These are phyloP conservation scores for Nebria brevicollis DNA, from an alignment of 2,888 invertebrate genomes.

Conservation along the genomic window DNA sequence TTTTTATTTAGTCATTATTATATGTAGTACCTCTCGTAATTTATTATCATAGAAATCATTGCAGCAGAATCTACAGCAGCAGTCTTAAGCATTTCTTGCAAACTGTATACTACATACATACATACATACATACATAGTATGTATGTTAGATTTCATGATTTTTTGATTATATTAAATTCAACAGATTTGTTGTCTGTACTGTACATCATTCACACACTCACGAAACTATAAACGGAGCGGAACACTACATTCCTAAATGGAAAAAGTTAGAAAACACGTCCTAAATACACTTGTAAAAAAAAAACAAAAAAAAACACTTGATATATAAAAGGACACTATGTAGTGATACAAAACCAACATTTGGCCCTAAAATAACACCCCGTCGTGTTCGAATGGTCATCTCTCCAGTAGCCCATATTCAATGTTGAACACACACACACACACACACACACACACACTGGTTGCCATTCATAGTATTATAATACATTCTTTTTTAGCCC, in stretches of 20 bases:
- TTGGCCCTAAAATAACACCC: constrained; percentile 38
- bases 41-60: too few species aligned
- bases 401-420: constrained; percentile 8
- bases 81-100: too few species aligned
- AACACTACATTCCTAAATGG: neutral
- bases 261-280: neutral
- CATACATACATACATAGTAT: neutral
- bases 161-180: too few species aligned
- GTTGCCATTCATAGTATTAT: neutral
- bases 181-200: too few species aligned
- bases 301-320: neutral
- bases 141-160: too few species aligned
- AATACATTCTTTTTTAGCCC: neutral
- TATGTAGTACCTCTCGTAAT: too few species aligned
- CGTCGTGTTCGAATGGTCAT: constrained; percentile 19
- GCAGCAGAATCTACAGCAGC: too few species aligned
- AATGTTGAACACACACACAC: neutral
- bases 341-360: constrained; percentile 29
- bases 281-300: neutral
- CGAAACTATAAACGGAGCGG: too few species aligned
- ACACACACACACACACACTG: constrained; percentile 1
- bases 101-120: too few species aligned
- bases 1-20: neutral
- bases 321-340: neutral
- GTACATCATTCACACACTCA: too few species aligned